Evolutionary conservation across 2,797 vertebrate species (phyloP), one percentile per base, ranked within the genome.

Genomic region (Saxicola maurus): DNA sequence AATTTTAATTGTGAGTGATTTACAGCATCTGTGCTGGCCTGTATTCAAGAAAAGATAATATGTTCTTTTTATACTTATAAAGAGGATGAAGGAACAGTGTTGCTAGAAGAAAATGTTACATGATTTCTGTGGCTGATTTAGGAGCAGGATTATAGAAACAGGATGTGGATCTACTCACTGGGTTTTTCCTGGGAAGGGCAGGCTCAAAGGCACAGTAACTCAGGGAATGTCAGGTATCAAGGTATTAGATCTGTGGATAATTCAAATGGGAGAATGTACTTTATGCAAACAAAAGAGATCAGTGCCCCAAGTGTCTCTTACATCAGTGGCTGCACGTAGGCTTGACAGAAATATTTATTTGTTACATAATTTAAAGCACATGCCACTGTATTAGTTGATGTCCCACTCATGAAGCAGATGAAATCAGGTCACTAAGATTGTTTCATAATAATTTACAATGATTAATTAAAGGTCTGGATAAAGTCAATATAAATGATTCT

Each of bases 91-190:
- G 69, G 66, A 87, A 66, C 27, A 81, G 60, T 69, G 64, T 84
- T 86, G 74, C 56, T 84, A n/a, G 77, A 88, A 90, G 64, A 89
- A 87, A 91, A 74, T 40, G n/a, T 86, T 91, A 46, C 8, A 2
- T 90, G 74, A 43, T 87, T 92, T 83, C 45, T 81, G n/a, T 60
- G 64, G 33, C 79, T 91, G 53, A 33, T 95, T 84, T 91, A 78
- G 82, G 84, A 89, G 37, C 37, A 78, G 38, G 21, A 78, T 33
- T 80, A 16, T 33, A 68, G 87, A 90, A 92, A 53, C 45, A 55
- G 21, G 24, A 49, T 68, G 52, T 0, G 0, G 40, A 75, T 85
- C 75, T 80, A 30, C 40, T 74, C 55, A 24, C 13, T 45, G 38
- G 12, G 20, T 66, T 90, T 78, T 90, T 69, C 64, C 74, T 79